Evolutionary conservation across 2,888 invertebrate genomes (phyloP), one percentile per base, ranked within the genome.

Genomic region (Pristionchus arcanus): DNA sequence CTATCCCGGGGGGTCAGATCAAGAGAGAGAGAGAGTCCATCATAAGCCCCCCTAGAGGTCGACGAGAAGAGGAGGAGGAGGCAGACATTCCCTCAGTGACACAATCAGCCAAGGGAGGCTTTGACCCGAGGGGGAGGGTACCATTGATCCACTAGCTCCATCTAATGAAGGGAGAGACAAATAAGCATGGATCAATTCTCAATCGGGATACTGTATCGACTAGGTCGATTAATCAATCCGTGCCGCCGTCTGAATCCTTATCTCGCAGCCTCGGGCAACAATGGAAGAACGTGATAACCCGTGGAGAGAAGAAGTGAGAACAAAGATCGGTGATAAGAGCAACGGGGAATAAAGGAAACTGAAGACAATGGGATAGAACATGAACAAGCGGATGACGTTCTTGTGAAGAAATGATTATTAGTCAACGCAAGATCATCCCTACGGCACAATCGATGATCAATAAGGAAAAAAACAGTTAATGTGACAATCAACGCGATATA

Each of bases 1-100:
- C 49, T 81, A 81, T 81, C 81, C 81, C 81, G 81, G 81, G 28
- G n/a, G 81, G 81, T 81, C 81, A 81, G 81, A 81, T 9, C 31
- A 16, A 77, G 77, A 77, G 77, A 34, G 77, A 13, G 55, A 16
- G 59, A 31, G 83, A 53, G 84, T 37, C 55, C 31, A n/a, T 19
- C 55, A 16, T 31, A 34, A 84, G 55, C 37, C 74, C 74, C 37
- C 42, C 74, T 37, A 84, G 84, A 53, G 84, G 49, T 31, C 55
- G 59, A 59, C 2, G 81, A 53, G 84, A 53, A n/a, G 84, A 28
- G 59, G 83, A 83, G 55, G 59, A 42, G 53, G 59, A 53, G 53
- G 59, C 19, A n/a, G 53, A 21, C 74, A 74, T 74, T 74, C 74
- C 74, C 74, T 74, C 74, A 74, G 74, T 74, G 74, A 74, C 74